Percentiles rank a stretch among this genome's conserved stretches.
phyloP scores from a whole-genome alignment of 2,888 invertebrate genomes.

The Calliscelio sp. region DNA sequence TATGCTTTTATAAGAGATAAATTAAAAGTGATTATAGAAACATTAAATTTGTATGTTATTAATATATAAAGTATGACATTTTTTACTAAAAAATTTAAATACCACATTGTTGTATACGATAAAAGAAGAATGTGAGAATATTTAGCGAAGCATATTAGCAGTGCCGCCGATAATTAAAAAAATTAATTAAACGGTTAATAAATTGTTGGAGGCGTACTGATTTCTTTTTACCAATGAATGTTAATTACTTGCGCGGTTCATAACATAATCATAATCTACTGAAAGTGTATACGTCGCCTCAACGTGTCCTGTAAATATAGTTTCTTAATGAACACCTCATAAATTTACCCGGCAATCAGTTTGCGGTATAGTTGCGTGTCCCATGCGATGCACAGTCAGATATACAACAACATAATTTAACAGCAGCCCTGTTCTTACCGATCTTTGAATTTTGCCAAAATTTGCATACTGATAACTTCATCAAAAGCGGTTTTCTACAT shows the following conservation, averaged over 20 bases:
- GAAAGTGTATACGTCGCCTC: constrained; percentile 73
- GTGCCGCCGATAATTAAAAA: constrained; percentile 43
- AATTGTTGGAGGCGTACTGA: constrained; percentile 46
- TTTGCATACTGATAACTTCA: constrained; percentile 78
- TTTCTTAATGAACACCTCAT: constrained; percentile 79
- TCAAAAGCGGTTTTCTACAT: constrained; percentile 48
- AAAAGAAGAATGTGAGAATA: constrained; percentile 30
- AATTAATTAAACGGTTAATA: constrained; percentile 65
- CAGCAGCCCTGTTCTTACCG: constrained; percentile 70
- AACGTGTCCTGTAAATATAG: constrained; percentile 72
- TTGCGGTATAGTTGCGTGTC: constrained; percentile 76
- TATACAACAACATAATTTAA: constrained; percentile 76
- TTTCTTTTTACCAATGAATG: constrained; percentile 68
- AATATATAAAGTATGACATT: no score
- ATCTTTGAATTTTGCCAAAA: constrained; percentile 74
- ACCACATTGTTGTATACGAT: constrained; percentile 13
- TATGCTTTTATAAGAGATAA: no score
- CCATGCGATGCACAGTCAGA: constrained; percentile 77
- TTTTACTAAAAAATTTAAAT: no score
- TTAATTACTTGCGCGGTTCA: constrained; percentile 67
- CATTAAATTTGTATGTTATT: no score
- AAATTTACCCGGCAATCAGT: constrained; percentile 79
- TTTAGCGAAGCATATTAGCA: constrained; percentile 46
- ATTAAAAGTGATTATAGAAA: no score
- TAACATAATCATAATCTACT: constrained; percentile 75